Evolutionary conservation across 2,888 invertebrate species (phyloP).

Genomic region (Drosophila sordidula): DNA sequence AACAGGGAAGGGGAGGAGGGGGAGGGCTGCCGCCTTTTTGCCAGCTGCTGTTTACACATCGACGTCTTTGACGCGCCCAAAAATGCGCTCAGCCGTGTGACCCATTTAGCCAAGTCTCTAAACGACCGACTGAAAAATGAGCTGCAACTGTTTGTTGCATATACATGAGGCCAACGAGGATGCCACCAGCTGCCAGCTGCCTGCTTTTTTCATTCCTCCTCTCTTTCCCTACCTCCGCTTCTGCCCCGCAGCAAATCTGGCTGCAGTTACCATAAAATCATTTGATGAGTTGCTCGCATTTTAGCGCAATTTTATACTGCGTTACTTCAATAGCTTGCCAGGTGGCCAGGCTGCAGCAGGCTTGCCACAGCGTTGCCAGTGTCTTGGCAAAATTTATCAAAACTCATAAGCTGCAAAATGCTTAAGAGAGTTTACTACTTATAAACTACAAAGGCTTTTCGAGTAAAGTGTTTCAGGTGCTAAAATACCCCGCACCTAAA

Average conservation of each 20-base stretch:
- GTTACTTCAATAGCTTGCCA: conserved; percentile 14
- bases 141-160: conserved; percentile 52
- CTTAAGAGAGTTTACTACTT: conserved; percentile 4
- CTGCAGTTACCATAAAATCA: conserved; percentile 69
- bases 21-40: conserved; percentile 14
- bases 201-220: background rate
- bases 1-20: background rate
- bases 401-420: conserved; percentile 43
- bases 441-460: background rate
- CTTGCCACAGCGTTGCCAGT: background rate
- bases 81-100: conserved; percentile 78
- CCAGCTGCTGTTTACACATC: conserved; percentile 58
- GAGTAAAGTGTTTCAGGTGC: background rate
- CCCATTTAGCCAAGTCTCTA: conserved; percentile 65
- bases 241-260: conserved; percentile 22
- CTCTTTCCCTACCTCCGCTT: background rate
- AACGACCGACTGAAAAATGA: conserved; percentile 38
- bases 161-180: conserved; percentile 41
- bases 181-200: conserved; percentile 3
- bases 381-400: conserved; percentile 18
- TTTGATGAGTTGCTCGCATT: conserved; percentile 66
- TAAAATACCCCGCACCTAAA: background rate
- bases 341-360: conserved; percentile 7
- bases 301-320: conserved; percentile 49
- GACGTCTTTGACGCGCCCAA: conserved; percentile 74